Evolutionary conservation across 2,113 vertebrate species (phyloP).

Genomic region (Bubo scandiacus): DNA sequence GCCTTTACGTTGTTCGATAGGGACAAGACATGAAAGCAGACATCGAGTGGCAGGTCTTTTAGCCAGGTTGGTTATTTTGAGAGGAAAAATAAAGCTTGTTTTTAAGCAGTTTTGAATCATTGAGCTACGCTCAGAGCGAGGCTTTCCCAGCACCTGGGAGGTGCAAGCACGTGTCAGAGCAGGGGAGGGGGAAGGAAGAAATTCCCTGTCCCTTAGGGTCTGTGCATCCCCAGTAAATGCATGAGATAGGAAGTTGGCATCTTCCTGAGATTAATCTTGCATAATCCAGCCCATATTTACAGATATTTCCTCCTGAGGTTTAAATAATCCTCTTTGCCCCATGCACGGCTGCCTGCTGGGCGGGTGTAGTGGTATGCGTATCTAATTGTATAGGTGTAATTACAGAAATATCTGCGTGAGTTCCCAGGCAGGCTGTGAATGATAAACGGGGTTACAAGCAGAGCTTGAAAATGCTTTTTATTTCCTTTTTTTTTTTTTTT

Average conservation of each 20-base stretch:
- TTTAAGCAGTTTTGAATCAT: background rate
- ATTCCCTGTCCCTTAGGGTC: fast-evolving
- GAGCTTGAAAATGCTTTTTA: background rate
- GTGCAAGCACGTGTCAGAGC: background rate
- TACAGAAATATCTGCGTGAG: fast-evolving
- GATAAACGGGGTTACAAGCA: background rate
- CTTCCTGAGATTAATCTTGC: background rate
- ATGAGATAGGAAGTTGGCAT: fast-evolving
- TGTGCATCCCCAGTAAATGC: background rate
- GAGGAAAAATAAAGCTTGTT: background rate
- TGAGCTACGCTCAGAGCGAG: background rate
- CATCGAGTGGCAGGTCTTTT: fast-evolving
- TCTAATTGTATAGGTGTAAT: background rate
- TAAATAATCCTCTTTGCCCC: background rate
- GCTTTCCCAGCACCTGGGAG: background rate
- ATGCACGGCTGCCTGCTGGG: background rate
- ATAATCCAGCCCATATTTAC: fast-evolving
- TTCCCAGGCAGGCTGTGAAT: background rate
- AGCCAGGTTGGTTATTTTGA: background rate
- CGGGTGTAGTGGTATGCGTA: background rate
- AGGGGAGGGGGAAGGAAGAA: background rate
- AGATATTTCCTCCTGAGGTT: background rate
- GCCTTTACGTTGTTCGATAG: fast-evolving
- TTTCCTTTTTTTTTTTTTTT: background rate
- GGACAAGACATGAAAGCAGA: background rate